Conservation (phyloP, 2,888 invertebrate species). For the Spilarctia lutea region DNA sequence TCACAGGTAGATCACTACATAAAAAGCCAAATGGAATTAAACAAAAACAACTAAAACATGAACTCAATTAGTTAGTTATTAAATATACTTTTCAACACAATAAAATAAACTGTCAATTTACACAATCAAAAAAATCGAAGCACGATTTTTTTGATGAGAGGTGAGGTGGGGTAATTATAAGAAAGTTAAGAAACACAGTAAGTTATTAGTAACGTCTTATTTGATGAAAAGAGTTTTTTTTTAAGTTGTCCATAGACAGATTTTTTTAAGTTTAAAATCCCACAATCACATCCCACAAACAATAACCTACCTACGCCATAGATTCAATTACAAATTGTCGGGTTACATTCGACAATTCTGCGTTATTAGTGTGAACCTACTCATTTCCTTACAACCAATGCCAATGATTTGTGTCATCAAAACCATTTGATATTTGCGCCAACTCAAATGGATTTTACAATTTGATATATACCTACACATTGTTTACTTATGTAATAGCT, state of each 20-base stretch:
- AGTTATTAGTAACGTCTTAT: neutral
- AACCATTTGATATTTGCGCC: constrained; percentile 6
- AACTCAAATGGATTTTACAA: neutral
- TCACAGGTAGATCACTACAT: neutral
- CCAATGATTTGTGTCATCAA: constrained; percentile 14
- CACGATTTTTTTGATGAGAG: no score
- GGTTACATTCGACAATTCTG: constrained; percentile 13
- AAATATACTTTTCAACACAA: no score
- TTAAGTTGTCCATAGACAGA: neutral
- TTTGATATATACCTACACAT: constrained; percentile 7
- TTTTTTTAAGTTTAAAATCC: neutral
- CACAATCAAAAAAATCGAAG: no score
- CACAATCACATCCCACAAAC: neutral
- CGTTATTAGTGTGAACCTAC: constrained; percentile 15
- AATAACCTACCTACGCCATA: neutral
- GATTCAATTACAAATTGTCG: constrained; percentile 10
- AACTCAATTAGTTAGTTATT: neutral
- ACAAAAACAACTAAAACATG: neutral
- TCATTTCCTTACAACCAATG: constrained; percentile 1
- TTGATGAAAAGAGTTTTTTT: neutral
- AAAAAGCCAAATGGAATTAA: neutral
- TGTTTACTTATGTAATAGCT: neutral
- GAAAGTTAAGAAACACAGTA: no score
- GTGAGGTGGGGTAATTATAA: no score
- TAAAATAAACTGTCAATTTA: no score